phyloP scores from a whole-genome alignment of 53 echinoderm and acorn worm species.

The Holothuria scabra region DNA sequence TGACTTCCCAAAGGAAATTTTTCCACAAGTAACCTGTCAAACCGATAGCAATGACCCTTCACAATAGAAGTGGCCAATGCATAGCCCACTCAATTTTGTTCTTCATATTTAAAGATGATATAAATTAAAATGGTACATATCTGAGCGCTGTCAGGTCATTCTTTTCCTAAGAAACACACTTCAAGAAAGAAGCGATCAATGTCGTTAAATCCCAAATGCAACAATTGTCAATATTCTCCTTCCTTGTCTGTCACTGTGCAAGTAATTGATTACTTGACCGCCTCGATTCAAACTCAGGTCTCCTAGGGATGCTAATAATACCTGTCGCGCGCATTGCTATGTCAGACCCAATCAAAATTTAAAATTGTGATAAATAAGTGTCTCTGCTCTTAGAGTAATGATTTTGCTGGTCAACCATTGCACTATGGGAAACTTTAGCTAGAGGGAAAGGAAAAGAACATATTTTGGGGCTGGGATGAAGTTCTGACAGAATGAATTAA shows the following conservation, averaged over 20 bases:
- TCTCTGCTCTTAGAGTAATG: slow-evolving; percentile 7
- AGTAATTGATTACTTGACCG: slow-evolving; percentile 39
- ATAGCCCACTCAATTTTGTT: no score
- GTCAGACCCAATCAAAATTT: slow-evolving; percentile 9
- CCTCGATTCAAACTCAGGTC: background rate
- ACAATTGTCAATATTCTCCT: slow-evolving; percentile 26
- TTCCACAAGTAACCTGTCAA: no score
- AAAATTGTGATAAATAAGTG: slow-evolving; percentile 5
- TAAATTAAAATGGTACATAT: no score
- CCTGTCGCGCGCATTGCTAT: background rate
- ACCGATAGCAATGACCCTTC: no score
- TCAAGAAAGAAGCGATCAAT: slow-evolving; percentile 4
- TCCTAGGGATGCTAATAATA: slow-evolving; percentile 18
- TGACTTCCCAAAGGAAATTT: no score
- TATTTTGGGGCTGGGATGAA: background rate
- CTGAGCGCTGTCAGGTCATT: no score
- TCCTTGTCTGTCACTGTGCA: slow-evolving; percentile 11
- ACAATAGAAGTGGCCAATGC: no score
- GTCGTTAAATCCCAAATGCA: slow-evolving; percentile 26
- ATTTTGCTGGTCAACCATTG: slow-evolving; percentile 20
- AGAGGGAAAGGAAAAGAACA: background rate
- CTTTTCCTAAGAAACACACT: no score
- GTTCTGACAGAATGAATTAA: background rate
- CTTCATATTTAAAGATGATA: no score
- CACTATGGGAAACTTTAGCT: background rate